phyloP scores from a whole-genome alignment of 1,140 invertebrate species.

The Drosophila punjabiensis region DNA sequence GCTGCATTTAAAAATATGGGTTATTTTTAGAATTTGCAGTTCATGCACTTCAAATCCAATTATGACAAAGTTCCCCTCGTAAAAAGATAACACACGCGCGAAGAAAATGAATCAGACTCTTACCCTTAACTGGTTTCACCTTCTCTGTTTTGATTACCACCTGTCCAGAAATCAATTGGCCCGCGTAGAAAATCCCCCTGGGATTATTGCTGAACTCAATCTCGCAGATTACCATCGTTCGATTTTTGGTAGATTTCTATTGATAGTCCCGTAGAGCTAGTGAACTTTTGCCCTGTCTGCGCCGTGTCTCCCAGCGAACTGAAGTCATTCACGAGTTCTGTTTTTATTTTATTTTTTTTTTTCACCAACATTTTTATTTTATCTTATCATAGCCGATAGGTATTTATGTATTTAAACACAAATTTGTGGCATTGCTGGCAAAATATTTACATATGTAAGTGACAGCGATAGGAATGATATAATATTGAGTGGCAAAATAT shows the following conservation, averaged over 20 bases:
- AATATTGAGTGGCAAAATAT: neutral
- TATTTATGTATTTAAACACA: constrained; percentile 54
- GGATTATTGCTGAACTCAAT: constrained; percentile 85
- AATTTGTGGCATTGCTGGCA: constrained; percentile 24
- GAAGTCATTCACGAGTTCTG: constrained; percentile 21
- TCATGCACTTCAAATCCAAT: constrained; percentile 11
- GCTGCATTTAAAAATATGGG: constrained; percentile 30
- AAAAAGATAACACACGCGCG: neutral
- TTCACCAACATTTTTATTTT: constrained; percentile 49
- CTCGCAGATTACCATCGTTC: constrained; percentile 68
- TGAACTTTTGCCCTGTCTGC: constrained; percentile 33
- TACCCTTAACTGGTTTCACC: constrained; percentile 85
- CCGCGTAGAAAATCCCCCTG: constrained; percentile 86
- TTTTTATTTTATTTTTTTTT: constrained; percentile 26
- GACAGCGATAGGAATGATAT: constrained; percentile 9
- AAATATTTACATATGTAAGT: constrained; percentile 56
- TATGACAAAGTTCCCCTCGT: constrained; percentile 15
- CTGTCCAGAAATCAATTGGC: constrained; percentile 86
- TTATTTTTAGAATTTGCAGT: constrained; percentile 5
- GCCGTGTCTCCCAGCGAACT: constrained; percentile 30
- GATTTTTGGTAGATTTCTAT: neutral
- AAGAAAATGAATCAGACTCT: constrained; percentile 27
- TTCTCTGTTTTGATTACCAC: constrained; percentile 85
- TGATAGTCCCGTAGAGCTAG: constrained; percentile 10
- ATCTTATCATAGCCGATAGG: constrained; percentile 62